Percentiles rank a stretch among this genome's conserved stretches.
These are phyloP conservation scores for Dipus sagitta DNA, from an alignment of 2,797 vertebrate species.

Conservation along the genomic window DNA sequence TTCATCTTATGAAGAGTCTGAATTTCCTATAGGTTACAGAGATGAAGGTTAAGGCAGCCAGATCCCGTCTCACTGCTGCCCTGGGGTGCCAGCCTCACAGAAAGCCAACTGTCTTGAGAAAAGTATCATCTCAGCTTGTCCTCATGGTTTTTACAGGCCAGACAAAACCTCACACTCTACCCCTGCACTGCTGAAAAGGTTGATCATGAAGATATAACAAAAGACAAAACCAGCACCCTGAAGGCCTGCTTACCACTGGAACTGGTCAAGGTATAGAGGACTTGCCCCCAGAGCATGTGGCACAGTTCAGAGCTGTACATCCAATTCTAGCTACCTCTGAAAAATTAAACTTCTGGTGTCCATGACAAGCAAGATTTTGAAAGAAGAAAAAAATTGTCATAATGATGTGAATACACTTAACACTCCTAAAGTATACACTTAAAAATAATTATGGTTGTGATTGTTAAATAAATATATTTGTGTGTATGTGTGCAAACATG, in stretches of 20 bases:
- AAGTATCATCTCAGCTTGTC: neutral
- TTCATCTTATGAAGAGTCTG: neutral
- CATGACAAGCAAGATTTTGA: neutral
- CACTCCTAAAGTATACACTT: neutral
- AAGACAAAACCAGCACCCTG: constrained; percentile 84
- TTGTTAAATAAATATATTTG: neutral
- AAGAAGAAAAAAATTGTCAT: neutral
- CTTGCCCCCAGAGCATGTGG: neutral
- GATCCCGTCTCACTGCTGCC: neutral
- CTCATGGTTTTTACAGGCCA: constrained; percentile 78
- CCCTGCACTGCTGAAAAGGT: constrained; percentile 83
- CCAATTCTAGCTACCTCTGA: no score
- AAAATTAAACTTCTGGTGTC: neutral
- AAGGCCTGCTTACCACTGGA: constrained; percentile 87
- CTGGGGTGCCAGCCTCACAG: neutral
- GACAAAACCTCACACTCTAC: constrained; percentile 79
- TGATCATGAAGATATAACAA: constrained; percentile 84
- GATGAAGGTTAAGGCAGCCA: neutral
- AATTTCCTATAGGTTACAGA: neutral
- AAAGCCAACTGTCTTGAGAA: neutral
- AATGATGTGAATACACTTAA: constrained; percentile 6
- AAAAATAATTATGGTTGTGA: constrained; percentile 13
- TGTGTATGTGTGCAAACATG: no score
- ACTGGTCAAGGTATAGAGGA: constrained; percentile 79
- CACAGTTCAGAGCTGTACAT: neutral